Evolutionary conservation across 2,797 vertebrate species (phyloP).

Genomic region (Gallirallus australis): DNA sequence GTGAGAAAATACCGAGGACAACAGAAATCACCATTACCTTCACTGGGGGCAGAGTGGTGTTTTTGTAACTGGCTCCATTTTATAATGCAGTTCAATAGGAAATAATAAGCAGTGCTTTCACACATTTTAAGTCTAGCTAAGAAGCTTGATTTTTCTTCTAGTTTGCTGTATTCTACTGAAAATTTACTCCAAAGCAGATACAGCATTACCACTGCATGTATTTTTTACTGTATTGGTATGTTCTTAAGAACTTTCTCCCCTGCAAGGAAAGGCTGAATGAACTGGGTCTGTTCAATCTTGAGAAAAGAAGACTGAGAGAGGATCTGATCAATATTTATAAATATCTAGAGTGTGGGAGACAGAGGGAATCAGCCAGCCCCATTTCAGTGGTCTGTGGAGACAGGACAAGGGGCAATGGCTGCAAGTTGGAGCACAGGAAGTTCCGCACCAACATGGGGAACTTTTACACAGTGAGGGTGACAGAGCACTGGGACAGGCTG

Average conservation of each 20-base stretch:
- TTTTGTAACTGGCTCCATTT: neutral
- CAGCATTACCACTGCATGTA: neutral
- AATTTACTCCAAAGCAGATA: constrained; percentile 25
- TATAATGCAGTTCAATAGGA: constrained; percentile 5
- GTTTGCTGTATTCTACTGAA: neutral
- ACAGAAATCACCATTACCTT: neutral
- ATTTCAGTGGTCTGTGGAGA: no score
- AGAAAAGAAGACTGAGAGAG: no score
- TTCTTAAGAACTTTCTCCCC: neutral
- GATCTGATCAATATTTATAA: no score
- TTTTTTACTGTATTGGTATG: constrained; percentile 4
- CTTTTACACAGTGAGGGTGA: no score
- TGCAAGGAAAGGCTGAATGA: no score
- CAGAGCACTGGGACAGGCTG: no score
- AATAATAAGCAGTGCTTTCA: neutral
- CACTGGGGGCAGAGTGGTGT: neutral
- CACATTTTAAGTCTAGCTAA: neutral
- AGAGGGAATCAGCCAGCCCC: no score
- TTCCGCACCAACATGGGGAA: no score
- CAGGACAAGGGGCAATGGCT: no score
- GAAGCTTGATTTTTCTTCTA: neutral
- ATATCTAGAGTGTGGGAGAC: no score
- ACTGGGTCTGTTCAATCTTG: no score
- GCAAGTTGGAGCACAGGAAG: no score
- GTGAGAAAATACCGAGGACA: neutral